phyloP scores from a whole-genome alignment of 2,888 invertebrate species.

The Nomada hirtipes region DNA sequence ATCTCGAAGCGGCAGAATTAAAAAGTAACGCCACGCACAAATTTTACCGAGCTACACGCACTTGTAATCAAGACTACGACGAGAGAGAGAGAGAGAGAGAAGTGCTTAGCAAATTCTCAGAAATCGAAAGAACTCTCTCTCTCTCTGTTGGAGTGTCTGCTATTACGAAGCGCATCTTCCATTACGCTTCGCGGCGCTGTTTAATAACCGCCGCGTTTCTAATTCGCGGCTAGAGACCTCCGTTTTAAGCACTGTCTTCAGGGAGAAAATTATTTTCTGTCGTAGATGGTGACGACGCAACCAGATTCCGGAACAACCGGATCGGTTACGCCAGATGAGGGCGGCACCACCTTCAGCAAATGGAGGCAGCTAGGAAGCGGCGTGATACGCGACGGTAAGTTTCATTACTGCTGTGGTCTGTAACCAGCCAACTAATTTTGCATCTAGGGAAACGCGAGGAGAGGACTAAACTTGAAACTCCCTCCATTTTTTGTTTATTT shows the following conservation, averaged over 20 bases:
- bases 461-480: neutral
- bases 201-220: slow-evolving; percentile 6
- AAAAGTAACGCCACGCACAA: neutral
- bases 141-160: neutral
- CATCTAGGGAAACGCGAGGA: neutral
- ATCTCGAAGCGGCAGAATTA: too few relatives aligned
- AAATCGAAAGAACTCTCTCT: neutral
- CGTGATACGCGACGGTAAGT: slow-evolving; percentile 93
- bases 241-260: slow-evolving; percentile 4
- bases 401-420: neutral
- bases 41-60: neutral
- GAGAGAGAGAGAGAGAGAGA: neutral
- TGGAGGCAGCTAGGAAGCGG: slow-evolving; percentile 89
- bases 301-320: slow-evolving; percentile 87
- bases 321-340: slow-evolving; percentile 87
- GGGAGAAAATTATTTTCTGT: slow-evolving; percentile 22
- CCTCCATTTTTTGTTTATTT: too few relatives aligned
- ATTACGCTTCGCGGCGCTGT: neutral
- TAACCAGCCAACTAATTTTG: slow-evolving; percentile 25
- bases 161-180: slow-evolving; percentile 1
- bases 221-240: neutral
- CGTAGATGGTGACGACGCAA: slow-evolving; percentile 92
- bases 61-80: neutral
- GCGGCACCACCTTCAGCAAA: slow-evolving; percentile 92
- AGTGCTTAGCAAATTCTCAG: neutral